A percentile compares a stretch with the other conserved stretches of the same genome.
These are phyloP conservation scores for Drosophila yooni DNA, from an alignment of 2,888 invertebrate species.

Conservation along the genomic window DNA sequence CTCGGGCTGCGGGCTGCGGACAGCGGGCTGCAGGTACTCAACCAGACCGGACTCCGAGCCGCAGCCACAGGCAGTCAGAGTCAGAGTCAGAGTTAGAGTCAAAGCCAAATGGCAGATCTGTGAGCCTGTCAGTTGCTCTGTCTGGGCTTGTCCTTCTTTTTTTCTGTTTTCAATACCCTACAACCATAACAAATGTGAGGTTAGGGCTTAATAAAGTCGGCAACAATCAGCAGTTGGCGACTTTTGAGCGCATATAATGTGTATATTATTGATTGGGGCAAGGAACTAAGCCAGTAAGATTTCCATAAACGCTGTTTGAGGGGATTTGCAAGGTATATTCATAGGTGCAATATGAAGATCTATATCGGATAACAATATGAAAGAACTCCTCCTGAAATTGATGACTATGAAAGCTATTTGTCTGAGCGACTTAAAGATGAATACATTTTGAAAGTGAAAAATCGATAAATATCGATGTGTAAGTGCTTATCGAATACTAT, in stretches of 20 bases:
- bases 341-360: background rate
- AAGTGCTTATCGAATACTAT: background rate
- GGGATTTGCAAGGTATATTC: background rate
- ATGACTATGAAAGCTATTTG: background rate
- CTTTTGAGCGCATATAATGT: background rate
- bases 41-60: slow-evolving; percentile 24
- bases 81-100: slow-evolving; percentile 13
- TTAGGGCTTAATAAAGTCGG: background rate
- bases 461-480: background rate
- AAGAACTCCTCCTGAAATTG: background rate
- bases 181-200: background rate
- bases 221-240: background rate
- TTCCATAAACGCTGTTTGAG: background rate
- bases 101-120: slow-evolving; percentile 31
- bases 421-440: background rate
- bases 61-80: slow-evolving; percentile 6
- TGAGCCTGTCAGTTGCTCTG: slow-evolving; percentile 52
- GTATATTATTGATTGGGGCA: background rate
- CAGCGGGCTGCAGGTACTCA: slow-evolving; percentile 27
- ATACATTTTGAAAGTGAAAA: background rate
- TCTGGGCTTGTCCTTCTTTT: slow-evolving; percentile 43
- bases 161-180: slow-evolving; percentile 5
- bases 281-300: background rate
- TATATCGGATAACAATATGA: background rate
- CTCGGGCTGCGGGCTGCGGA: slow-evolving; percentile 12